A percentile compares a stretch with the other conserved stretches of the same genome.
Conservation (phyloP, 92 coral and sea anemone species). For the Zoanthus sociatus region DNA sequence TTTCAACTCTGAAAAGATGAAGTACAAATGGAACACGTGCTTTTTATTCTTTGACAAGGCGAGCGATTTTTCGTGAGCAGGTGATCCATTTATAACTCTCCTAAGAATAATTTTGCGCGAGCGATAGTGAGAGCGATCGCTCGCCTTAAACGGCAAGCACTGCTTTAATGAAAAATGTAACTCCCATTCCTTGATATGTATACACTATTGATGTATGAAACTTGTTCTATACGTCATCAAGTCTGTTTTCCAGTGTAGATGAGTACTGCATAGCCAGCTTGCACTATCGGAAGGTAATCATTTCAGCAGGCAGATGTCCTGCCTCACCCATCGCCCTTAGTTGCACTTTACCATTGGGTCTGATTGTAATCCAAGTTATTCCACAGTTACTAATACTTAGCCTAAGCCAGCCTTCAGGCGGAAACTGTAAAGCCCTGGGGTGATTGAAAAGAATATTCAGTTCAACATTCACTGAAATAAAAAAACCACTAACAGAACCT, state of each 20-base stretch:
- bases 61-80: too few species aligned
- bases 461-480: neutral
- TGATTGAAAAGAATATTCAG: neutral
- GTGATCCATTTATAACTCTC: too few species aligned
- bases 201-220: neutral
- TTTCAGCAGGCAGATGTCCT: constrained; percentile 85
- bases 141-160: too few species aligned
- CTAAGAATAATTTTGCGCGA: too few species aligned
- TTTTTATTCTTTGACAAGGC: too few species aligned
- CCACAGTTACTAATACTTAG: constrained; percentile 96
- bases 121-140: too few species aligned
- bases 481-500: too few species aligned
- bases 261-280: neutral
- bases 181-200: too few species aligned
- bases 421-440: constrained; percentile 91
- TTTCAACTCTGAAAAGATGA: too few species aligned
- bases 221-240: neutral
- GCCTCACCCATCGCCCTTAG: constrained; percentile 86
- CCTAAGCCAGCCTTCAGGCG: constrained; percentile 98
- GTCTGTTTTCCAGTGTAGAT: neutral
- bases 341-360: constrained; percentile 89
- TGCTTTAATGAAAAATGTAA: too few species aligned
- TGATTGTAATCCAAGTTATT: constrained; percentile 87
- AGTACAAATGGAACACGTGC: too few species aligned
- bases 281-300: constrained; percentile 49